Evolutionary conservation across 2,113 vertebrate species (phyloP).

Genomic region (Clarias gariepinus): DNA sequence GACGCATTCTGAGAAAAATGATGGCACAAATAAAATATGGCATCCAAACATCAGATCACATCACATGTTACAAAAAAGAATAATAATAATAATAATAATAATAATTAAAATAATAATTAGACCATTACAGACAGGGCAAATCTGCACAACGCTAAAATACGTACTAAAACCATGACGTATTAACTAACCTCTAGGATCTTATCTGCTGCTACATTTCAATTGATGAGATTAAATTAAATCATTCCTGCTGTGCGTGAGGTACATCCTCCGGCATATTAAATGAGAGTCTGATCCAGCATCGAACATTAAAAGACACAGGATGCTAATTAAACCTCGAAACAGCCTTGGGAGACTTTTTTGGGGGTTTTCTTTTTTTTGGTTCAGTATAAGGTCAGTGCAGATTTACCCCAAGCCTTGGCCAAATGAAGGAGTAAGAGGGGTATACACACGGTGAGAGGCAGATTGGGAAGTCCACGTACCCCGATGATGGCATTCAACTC

Average conservation of each 20-base stretch:
- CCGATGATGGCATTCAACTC: constrained; percentile 99
- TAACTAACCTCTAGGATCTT: background rate
- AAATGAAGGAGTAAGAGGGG: constrained; percentile 89
- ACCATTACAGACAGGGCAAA: constrained; percentile 60
- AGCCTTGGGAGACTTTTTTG: background rate
- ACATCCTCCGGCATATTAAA: too few species aligned
- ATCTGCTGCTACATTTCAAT: background rate
- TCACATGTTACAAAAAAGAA: constrained; percentile 37
- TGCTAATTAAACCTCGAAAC: background rate
- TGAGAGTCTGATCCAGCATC: background rate
- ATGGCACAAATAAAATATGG: constrained; percentile 39
- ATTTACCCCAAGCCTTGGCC: constrained; percentile 71
- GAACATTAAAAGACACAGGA: background rate
- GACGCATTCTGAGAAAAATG: constrained; percentile 12
- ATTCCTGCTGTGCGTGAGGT: background rate
- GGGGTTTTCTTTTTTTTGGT: background rate
- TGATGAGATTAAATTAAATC: background rate
- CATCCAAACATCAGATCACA: constrained; percentile 34
- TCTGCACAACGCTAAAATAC: constrained; percentile 57
- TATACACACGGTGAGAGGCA: constrained; percentile 99
- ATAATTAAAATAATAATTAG: constrained; percentile 44
- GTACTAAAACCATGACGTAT: background rate
- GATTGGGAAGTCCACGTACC: constrained; percentile 99
- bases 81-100: background rate
- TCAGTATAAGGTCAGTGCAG: constrained; percentile 61